A percentile compares a stretch with the other conserved stretches of the same genome.
phyloP scores from a whole-genome alignment of 2,113 vertebrate species.

The Dipodomys ordii region DNA sequence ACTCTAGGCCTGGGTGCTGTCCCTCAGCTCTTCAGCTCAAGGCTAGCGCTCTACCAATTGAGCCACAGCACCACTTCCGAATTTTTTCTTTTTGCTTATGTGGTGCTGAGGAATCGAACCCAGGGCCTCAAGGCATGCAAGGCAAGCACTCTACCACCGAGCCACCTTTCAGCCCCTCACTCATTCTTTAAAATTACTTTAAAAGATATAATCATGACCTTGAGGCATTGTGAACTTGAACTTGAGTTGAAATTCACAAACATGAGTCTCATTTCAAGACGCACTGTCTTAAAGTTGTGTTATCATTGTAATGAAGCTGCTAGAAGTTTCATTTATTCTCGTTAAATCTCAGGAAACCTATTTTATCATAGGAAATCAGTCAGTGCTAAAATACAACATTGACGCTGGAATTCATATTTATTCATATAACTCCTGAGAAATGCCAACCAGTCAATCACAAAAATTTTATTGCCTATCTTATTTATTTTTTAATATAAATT shows the following conservation, averaged over 20 bases:
- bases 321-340: conserved; percentile 73
- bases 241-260: conserved; percentile 70
- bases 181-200: conserved; percentile 66
- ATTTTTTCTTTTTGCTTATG: too few species aligned
- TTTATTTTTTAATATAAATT: conserved; percentile 74
- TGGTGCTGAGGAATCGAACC: too few species aligned
- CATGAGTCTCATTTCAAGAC: conserved; percentile 68
- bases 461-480: conserved; percentile 57
- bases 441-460: conserved; percentile 59
- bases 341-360: conserved; percentile 70
- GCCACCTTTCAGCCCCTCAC: too few species aligned
- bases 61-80: too few species aligned
- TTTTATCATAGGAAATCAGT: conserved; percentile 75
- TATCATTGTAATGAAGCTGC: conserved; percentile 65
- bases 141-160: too few species aligned
- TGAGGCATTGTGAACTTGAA: conserved; percentile 50
- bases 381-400: conserved; percentile 44
- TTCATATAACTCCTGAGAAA: conserved; percentile 60
- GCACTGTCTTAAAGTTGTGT: conserved; percentile 56
- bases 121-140: too few species aligned
- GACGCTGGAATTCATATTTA: conserved; percentile 52
- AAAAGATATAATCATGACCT: conserved; percentile 57
- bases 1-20: too few species aligned
- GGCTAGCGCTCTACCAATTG: too few species aligned
- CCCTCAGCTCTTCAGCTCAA: too few species aligned